These are phyloP conservation scores for Sycophila texana DNA, from an alignment of 2,888 invertebrate genomes.

Conservation along the genomic window DNA sequence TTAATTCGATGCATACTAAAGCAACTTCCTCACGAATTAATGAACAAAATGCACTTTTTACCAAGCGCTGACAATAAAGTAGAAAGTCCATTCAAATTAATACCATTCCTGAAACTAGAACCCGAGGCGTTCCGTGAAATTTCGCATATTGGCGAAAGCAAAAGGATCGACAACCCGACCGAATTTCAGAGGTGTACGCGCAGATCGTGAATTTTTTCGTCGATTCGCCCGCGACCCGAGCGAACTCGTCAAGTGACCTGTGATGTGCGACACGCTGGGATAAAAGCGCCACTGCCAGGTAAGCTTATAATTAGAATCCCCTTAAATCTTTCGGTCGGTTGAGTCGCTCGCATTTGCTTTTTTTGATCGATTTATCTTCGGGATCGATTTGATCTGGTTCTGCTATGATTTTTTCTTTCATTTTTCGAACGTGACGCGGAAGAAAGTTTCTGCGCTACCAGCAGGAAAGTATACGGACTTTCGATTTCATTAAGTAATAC, in stretches of 20 bases:
- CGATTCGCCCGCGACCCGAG: conserved; percentile 19
- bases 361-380: neutral
- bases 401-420: neutral
- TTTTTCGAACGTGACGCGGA: conserved; percentile 6
- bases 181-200: neutral
- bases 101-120: neutral
- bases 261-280: conserved; percentile 47
- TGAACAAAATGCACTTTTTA: no score
- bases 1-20: no score
- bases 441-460: conserved; percentile 19
- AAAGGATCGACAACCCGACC: neutral
- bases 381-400: neutral
- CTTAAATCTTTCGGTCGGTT: neutral
- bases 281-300: conserved; percentile 45
- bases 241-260: conserved; percentile 36
- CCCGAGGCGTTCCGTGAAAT: conserved; percentile 13
- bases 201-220: neutral
- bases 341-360: neutral
- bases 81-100: neutral
- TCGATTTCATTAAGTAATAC: conserved; percentile 41
- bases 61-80: neutral
- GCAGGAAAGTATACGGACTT: conserved; percentile 18
- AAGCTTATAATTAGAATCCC: neutral
- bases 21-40: no score
- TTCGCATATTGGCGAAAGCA: conserved; percentile 8